These are phyloP conservation scores for Odontesthes bonariensis DNA, from an alignment of 2,113 vertebrate genomes.

Conservation along the genomic window DNA sequence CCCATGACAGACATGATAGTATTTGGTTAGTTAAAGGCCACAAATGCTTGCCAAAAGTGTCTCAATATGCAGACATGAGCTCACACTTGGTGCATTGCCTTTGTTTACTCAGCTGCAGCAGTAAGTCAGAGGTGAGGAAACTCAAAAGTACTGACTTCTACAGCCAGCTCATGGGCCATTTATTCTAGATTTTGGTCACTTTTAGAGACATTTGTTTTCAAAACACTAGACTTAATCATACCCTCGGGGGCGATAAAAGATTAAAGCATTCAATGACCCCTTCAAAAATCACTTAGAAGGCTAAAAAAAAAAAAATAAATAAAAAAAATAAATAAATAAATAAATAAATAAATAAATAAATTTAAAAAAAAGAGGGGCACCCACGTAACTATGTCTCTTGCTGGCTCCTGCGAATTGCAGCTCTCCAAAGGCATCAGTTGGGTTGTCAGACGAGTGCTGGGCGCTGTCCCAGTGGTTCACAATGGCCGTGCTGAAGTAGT, in stretches of 20 bases:
- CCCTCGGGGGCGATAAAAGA: neutral
- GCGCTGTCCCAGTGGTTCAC: constrained; percentile 88
- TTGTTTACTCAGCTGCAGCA: constrained; percentile 3
- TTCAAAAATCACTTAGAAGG: neutral
- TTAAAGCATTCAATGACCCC: neutral
- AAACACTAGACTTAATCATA: constrained; percentile 3
- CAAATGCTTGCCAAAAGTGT: neutral
- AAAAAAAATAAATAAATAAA: too few species aligned
- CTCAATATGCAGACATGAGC: neutral
- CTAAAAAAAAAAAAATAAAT: too few species aligned
- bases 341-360: too few species aligned
- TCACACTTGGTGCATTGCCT: neutral
- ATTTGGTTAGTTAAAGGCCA: neutral
- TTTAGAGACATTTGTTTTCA: neutral
- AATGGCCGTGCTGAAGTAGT: constrained; percentile 89
- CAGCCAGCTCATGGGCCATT: neutral
- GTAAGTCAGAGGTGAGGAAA: constrained; percentile 1
- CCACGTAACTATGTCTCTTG: constrained; percentile 86
- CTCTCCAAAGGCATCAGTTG: constrained; percentile 90
- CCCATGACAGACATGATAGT: neutral
- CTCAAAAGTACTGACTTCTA: neutral
- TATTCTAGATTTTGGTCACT: neutral
- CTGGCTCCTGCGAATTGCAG: constrained; percentile 85
- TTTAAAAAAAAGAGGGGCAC: constrained; percentile 33
- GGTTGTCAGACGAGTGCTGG: constrained; percentile 87